Evolutionary conservation across 2,888 invertebrate genomes (phyloP), one percentile per base, ranked within the genome.

Genomic region (Cynaeus angustus): DNA sequence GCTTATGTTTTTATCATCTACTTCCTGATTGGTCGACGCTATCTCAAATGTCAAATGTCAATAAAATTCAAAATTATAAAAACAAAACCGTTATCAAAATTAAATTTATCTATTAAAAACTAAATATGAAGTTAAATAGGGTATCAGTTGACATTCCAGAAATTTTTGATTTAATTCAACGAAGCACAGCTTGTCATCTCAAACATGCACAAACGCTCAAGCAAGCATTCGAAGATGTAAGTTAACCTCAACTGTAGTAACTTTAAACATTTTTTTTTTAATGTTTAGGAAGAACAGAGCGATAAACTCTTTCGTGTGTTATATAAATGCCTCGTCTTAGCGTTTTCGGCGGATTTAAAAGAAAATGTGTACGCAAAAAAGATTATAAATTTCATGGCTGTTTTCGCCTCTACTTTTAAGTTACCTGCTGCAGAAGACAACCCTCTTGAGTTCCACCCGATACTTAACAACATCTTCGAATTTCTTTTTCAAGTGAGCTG

Each of bases 171-270:
- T 26, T 41, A 38, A 14, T 56, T 4, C 56, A 56, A 41, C 10
- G n/a, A 1, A 56, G 56, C 12, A 14, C 38, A 14, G 56, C 56
- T n/a, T 56, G 56, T 10, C 56, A 56, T 41, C 21, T 41, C 16
- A 38, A 56, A 26, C 37, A 56, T 12, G 43, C 26, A 9, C 8
- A 16, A 1, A 16, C 7, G 37, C 26, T 56, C 6, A 38, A 41
- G 41, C 37, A 41, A 41, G 16, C 56, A 26, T 6, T 56, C n/a
- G 41, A 41, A 9, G 16, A 8, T 7, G 56, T 56, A 56, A 56
- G 56, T 41, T 56, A 55, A 46, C 48, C 28, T 10, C 48, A 50
- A 7, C 28, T 48, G 13, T 38, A 41, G 8, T 7, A 9, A 33
- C 33, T n/a, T 9, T 9, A 33, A 33, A 33, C 28, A 28, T 28